A percentile compares a stretch with the other conserved stretches of the same genome.
phyloP scores from a whole-genome alignment of 2,797 vertebrate species.

The Gymnopithys bicolor region DNA sequence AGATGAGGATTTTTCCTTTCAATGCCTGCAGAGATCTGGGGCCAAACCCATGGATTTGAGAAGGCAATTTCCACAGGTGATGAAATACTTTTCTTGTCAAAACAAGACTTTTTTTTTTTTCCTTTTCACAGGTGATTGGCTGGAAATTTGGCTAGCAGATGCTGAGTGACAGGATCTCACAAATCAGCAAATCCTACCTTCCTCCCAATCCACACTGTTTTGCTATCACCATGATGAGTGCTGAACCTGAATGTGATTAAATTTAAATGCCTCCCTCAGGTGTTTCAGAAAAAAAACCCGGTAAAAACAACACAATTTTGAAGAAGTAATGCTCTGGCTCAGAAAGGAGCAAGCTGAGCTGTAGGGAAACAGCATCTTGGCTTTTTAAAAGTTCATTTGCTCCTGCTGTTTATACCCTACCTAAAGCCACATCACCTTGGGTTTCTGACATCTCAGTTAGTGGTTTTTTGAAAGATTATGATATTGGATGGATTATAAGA shows the following conservation, averaged over 20 bases:
- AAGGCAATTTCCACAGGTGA: constrained; percentile 13
- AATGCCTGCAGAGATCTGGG: background rate
- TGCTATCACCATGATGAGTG: background rate
- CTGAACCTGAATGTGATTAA: constrained; percentile 47
- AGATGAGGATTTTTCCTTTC: background rate
- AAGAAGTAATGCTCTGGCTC: constrained; percentile 24
- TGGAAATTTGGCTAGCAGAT: constrained; percentile 16
- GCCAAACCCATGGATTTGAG: background rate
- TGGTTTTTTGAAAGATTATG: constrained; percentile 34
- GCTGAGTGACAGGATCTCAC: background rate
- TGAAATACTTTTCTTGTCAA: constrained; percentile 19
- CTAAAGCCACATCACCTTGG: constrained; percentile 43
- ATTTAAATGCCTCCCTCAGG: constrained; percentile 62
- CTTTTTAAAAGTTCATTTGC: constrained; percentile 66
- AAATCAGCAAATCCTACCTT: constrained; percentile 24
- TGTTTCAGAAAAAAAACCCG: background rate
- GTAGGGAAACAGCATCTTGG: constrained; percentile 18
- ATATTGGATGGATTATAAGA: background rate
- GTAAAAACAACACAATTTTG: background rate
- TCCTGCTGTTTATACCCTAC: constrained; percentile 63
- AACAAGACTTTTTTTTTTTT: background rate
- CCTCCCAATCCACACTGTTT: constrained; percentile 46
- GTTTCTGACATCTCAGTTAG: background rate
- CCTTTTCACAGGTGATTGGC: constrained; percentile 29
- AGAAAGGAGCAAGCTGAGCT: constrained; percentile 55